Base-by-base conservation (phyloP, 2,113 vertebrate genomes). In the Alligator sinensis region DNA sequence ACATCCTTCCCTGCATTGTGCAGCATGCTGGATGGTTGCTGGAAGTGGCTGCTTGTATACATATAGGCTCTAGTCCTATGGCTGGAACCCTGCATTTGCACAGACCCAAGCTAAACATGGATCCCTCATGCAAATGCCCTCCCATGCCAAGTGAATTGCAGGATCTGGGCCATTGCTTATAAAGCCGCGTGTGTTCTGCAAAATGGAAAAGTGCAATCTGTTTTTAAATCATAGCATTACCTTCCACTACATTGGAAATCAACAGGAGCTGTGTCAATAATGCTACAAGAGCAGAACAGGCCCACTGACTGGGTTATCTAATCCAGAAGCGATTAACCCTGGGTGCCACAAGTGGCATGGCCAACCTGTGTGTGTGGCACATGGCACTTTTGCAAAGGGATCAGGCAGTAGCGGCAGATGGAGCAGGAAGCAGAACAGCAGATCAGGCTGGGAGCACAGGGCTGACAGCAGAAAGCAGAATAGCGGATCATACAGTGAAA, bases 31-130 rank as follows among this genome's bases (percentile, higher is more conserved):
- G 58, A 59, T 2, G 30, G 61, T 9, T 60, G 34, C 74, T 54
- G 72, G 47, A 64, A 4, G 34, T 11, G 54, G 11, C 54, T 1
- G 30, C 1, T 2, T 1, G 21, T 38, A 38, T 5, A 9, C 47
- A 47, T 47, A 30, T 2, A 25, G 28, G 55, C 19, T 60, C 12
- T 3, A 24, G 16, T 17, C 72, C 17, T 16, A 5, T 4, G 64
- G 60, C 77, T 18, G 60, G 84, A 17, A 12, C 11, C 34, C 13
- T 57, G 28, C 34, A 9, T 61, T 25, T 74, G 78, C 86, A 78
- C 25, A 75, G n/a, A 80, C 2, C 8, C 55, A 34, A 30, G 8
- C 30, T 86, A 13, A 19, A 61, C 19, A 47, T 6, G 27, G 27
- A 47, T 47, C 47, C 47, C 47, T 9, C 47, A 47, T 47, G 47